phyloP scores from a whole-genome alignment of 2,113 vertebrate genomes.

The Hydrochoerus hydrochaeris region DNA sequence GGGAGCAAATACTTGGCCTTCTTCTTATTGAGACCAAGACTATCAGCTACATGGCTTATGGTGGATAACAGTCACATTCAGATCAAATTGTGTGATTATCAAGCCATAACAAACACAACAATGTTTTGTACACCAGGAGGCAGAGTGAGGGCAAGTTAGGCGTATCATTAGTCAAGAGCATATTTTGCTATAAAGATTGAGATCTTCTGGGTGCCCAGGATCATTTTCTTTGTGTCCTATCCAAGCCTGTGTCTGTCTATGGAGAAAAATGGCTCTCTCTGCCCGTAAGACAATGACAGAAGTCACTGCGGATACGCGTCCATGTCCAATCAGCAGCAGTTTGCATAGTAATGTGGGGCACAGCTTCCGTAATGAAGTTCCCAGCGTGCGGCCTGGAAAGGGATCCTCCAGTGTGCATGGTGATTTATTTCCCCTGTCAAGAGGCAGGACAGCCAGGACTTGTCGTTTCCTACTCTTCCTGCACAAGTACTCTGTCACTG shows the following conservation, averaged over 20 bases:
- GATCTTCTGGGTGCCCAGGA: constrained; percentile 79
- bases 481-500: constrained; percentile 89
- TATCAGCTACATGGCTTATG: constrained; percentile 58
- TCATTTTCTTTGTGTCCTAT: constrained; percentile 84
- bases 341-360: constrained; percentile 98
- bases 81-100: constrained; percentile 72
- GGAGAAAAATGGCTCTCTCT: constrained; percentile 91
- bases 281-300: constrained; percentile 93
- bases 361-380: constrained; percentile 99
- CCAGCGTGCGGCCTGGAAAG: constrained; percentile 97
- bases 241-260: constrained; percentile 84
- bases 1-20: constrained; percentile 58
- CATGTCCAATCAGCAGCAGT: constrained; percentile 94
- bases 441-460: constrained; percentile 97
- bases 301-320: constrained; percentile 91
- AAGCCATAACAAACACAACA: constrained; percentile 79
- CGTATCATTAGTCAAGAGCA: constrained; percentile 81
- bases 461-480: constrained; percentile 94
- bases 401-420: constrained; percentile 97
- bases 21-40: constrained; percentile 73
- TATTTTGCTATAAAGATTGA: constrained; percentile 78
- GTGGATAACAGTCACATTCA: constrained; percentile 79
- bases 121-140: constrained; percentile 75
- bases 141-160: constrained; percentile 82
- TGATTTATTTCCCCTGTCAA: constrained; percentile 99